Conservation (phyloP, 2,888 invertebrate species). For the Sarcophaga variegata region DNA sequence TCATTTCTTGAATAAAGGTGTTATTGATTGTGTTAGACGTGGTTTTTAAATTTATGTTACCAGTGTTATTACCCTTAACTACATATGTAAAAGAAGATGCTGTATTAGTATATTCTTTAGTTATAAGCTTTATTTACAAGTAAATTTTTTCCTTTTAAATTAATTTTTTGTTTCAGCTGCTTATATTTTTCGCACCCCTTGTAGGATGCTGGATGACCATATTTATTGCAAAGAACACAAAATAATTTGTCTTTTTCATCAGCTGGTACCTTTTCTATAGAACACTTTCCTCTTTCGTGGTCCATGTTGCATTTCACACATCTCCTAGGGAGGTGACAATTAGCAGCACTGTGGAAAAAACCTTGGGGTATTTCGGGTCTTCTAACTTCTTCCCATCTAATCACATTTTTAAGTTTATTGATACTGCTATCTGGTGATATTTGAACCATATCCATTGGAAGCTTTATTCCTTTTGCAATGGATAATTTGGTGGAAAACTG, state of each 20-base stretch:
- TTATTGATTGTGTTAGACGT: not conserved
- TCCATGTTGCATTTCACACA: slow-evolving; percentile 30
- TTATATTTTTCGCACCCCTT: too few relatives aligned
- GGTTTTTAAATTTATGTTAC: not conserved
- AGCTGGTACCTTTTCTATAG: not conserved
- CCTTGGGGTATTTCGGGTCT: slow-evolving; percentile 21
- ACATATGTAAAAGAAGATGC: slow-evolving; percentile 12
- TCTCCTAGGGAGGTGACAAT: slow-evolving; percentile 24
- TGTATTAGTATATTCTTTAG: slow-evolving; percentile 11
- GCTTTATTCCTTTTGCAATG: not conserved
- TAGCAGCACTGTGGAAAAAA: not conserved
- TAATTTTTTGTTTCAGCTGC: too few relatives aligned
- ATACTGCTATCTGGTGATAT: slow-evolving; percentile 16
- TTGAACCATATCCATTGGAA: slow-evolving; percentile 20
- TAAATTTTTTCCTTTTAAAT: too few relatives aligned
- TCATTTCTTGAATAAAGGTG: slow-evolving; percentile 2
- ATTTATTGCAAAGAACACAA: not conserved
- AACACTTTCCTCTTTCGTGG: slow-evolving; percentile 23
- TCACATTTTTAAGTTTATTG: slow-evolving; percentile 18
- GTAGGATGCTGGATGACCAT: too few relatives aligned
- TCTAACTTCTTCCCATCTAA: slow-evolving; percentile 33
- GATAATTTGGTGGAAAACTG: too few relatives aligned
- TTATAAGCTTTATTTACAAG: too few relatives aligned
- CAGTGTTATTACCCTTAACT: not conserved
- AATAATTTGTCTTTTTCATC: slow-evolving; percentile 11